Evolutionary conservation across 2,797 vertebrate genomes (phyloP), one percentile per base, ranked within the genome.

Genomic region (Numenius phaeopus): DNA sequence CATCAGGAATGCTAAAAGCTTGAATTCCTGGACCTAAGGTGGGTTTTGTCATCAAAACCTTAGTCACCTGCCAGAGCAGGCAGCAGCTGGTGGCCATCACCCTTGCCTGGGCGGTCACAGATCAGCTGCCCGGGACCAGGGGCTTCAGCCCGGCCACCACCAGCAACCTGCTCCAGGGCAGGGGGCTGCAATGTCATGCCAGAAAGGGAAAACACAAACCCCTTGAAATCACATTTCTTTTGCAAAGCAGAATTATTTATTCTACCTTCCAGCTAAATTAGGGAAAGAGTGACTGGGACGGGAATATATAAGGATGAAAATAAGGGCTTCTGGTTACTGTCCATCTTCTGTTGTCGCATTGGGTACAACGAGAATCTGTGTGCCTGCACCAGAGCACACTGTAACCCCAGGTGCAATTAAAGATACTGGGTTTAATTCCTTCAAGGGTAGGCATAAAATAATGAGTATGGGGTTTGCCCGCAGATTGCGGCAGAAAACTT

Each of bases 211-310:
- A 81, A 57, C 71, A 57, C 37, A 65, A 78, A 65, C 37, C 83
- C 54, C 44, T 49, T 10, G 16, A 49, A 75, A 32, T 67, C 61
- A 65, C 4, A 14, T 65, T 34, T 50, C 34, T 65, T 86, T 61
- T 83, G 65, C 40, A 67, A 88, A 88, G 65, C 26, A 83, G 59
- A 94, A 94, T 75, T 71, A 71, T 83, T 81, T 75, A 57, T 89
- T 71, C 71, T 46, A 16, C 49, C 57, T 91, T 57, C 47, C 49
- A 86, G 52, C 21, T 89, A 61, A 91, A 75, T 75, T 54, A 85
- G 85, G 47, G 37, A 10, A 58, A 67, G 32, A 59, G 23, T 39
- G 47, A 26, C 46, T 40, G 61, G 15, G 57, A 54, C 7, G 62
- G n/a, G 49, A 84, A 55, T 39, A 34, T 4, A 4, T 42, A 77